Evolutionary conservation across 2,113 vertebrate species (phyloP), one percentile per base, ranked within the genome.

Genomic region (Trochalopteron elliotii): DNA sequence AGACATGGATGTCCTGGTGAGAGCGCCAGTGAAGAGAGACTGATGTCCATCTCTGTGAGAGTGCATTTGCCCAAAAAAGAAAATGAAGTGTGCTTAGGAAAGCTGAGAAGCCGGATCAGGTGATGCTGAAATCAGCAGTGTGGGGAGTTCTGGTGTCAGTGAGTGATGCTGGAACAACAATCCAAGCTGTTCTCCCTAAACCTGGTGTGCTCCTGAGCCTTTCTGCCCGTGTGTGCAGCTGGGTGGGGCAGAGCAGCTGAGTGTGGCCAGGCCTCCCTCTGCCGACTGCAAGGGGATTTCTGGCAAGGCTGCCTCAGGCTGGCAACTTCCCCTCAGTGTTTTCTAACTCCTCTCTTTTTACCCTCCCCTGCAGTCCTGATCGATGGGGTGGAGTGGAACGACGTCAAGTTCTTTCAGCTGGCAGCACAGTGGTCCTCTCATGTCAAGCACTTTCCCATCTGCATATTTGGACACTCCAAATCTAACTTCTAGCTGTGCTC

Each of bases 351-450:
- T 94, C 63, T 82, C 45, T 77, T 47, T 93, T 65, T 60, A 13
- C 74, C 44, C 25, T 93, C 65, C 55, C 39, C 69, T 83, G 20
- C 98, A 99, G 99, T 99, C 84, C 97, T 99, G 95, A 99, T 99
- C 20, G 99, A 99, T 0, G 99, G 99, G 2, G 98, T 99, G 49
- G 99, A 99, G 93, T 99, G 99, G 99, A 99, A 99, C 7, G 99
- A 99, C 3, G 99, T 99, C 71, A 99, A 99, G 98, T 99, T 99
- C 97, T 99, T 99, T 97, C 99, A 99, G 98, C 97, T 99, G 94
- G 99, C 99, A 10, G 99, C 99, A 28, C 99, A 99, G 97, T 99
- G 99, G 99, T 99, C 99, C 18, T 99, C 99, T 50, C 99, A 99
- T 4, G 99, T 99, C 97, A 99, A 99, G 97, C 99, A 99, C 98